Percentiles rank a stretch among this genome's conserved stretches.
phyloP scores from a whole-genome alignment of 2,797 vertebrate species.

The Tauraco hartlaubi region DNA sequence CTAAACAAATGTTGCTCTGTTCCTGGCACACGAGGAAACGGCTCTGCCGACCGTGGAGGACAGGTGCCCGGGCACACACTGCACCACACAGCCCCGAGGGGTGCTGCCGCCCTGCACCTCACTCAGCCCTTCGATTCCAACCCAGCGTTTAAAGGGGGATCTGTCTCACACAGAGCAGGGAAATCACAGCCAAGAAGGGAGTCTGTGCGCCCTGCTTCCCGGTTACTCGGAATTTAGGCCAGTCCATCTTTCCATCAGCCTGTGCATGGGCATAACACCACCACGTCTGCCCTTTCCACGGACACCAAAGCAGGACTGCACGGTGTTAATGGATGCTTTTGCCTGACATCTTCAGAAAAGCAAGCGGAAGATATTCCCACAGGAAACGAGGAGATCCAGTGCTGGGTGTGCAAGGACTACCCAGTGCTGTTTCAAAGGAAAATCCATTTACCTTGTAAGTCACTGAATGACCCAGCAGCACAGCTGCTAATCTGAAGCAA shows the following conservation, averaged over 20 bases:
- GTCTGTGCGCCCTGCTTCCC: neutral
- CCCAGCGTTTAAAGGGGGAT: neutral
- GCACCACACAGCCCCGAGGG: neutral
- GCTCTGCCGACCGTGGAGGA: neutral
- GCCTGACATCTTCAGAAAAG: neutral
- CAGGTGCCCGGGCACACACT: neutral
- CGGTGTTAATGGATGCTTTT: neutral
- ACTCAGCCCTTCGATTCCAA: fast-evolving
- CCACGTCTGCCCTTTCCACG: fast-evolving
- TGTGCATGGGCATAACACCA: too few relatives aligned
- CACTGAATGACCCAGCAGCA: neutral
- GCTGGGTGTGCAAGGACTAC: neutral
- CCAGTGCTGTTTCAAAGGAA: neutral
- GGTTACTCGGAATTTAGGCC: neutral
- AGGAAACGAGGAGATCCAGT: neutral
- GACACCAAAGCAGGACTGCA: neutral
- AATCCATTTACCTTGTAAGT: neutral
- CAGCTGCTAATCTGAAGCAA: neutral
- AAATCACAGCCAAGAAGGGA: neutral
- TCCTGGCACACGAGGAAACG: fast-evolving
- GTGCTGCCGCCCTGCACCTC: neutral
- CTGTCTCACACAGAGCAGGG: neutral
- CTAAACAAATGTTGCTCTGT: slow-evolving; percentile 61
- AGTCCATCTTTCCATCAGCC: neutral
- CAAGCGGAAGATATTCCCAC: neutral